A percentile compares a stretch with the other conserved stretches of the same genome.
These are phyloP conservation scores for Horisme vitalbata DNA, from an alignment of 2,888 invertebrate genomes.

Conservation along the genomic window DNA sequence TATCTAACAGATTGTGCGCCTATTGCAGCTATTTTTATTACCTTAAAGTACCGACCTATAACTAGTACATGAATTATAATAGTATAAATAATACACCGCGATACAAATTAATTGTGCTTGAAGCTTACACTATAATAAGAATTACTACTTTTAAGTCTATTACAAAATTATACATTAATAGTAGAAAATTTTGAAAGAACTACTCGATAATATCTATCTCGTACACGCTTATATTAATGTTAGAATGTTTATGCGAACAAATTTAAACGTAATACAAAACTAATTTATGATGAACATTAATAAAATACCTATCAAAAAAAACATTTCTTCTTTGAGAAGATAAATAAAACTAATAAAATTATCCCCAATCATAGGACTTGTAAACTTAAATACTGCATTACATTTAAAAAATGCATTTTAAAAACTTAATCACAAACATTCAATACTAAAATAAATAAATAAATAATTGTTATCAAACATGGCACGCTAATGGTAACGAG, in stretches of 20 bases:
- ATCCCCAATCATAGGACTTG: neutral
- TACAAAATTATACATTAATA: conserved; percentile 37
- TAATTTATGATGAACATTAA: neutral
- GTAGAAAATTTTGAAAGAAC: conserved; percentile 40
- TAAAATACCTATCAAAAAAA: neutral
- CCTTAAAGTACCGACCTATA: conserved; percentile 53
- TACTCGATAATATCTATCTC: conserved; percentile 36
- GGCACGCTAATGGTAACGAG: conserved; percentile 18
- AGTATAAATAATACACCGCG: conserved; percentile 47
- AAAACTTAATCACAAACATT: neutral
- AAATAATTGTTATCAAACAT: no score
- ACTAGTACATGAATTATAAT: conserved; percentile 52
- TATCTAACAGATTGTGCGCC: conserved; percentile 48
- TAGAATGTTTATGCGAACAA: neutral
- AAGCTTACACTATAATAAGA: conserved; percentile 47
- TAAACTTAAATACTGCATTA: no score
- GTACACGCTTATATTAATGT: neutral
- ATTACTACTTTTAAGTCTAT: conserved; percentile 32
- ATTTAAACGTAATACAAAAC: neutral
- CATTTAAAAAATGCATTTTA: no score
- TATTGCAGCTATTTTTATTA: conserved; percentile 56
- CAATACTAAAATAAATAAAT: neutral
- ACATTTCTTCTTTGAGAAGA: conserved; percentile 1
- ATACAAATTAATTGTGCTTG: conserved; percentile 53
- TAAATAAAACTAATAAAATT: neutral